Evolutionary conservation across 2,113 vertebrate genomes (phyloP).

Genomic region (Onychostoma macrolepis): DNA sequence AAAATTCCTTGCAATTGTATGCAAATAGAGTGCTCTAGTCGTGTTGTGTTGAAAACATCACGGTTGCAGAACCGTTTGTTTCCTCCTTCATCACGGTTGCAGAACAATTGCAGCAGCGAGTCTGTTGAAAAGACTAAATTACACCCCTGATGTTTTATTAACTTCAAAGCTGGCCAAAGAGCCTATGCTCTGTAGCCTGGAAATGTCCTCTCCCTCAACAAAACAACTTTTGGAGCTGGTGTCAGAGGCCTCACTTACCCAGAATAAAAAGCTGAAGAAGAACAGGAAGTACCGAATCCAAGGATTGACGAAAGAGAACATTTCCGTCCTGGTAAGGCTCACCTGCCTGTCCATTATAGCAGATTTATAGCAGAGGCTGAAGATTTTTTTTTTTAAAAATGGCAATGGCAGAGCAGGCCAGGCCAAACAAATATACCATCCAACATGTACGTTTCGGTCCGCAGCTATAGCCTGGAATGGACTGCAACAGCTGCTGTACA

Average conservation of each 20-base stretch:
- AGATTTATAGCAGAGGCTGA: background rate
- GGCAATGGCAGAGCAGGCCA: background rate
- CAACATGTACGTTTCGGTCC: background rate
- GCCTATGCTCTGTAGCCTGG: background rate
- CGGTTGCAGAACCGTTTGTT: constrained; percentile 46
- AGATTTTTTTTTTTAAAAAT: background rate
- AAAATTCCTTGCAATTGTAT: constrained; percentile 36
- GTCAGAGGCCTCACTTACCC: constrained; percentile 68
- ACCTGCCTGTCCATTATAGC: constrained; percentile 69
- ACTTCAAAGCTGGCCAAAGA: constrained; percentile 41
- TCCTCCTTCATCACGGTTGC: constrained; percentile 56
- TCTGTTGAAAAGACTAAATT: constrained; percentile 38
- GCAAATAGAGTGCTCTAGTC: constrained; percentile 27
- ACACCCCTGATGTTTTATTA: constrained; percentile 63
- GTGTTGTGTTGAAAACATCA: constrained; percentile 56
- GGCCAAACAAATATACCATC: constrained; percentile 3
- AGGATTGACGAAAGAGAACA: constrained; percentile 76
- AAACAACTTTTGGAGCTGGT: constrained; percentile 17
- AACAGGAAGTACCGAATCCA: constrained; percentile 79
- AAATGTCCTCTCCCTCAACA: background rate
- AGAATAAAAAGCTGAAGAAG: constrained; percentile 80
- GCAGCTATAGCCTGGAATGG: constrained; percentile 59
- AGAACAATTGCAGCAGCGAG: constrained; percentile 53
- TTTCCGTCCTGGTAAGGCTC: constrained; percentile 69
- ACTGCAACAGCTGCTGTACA: constrained; percentile 47